Conservation (phyloP, 2,113 vertebrate genomes). For the Mormyrus lacerda region DNA sequence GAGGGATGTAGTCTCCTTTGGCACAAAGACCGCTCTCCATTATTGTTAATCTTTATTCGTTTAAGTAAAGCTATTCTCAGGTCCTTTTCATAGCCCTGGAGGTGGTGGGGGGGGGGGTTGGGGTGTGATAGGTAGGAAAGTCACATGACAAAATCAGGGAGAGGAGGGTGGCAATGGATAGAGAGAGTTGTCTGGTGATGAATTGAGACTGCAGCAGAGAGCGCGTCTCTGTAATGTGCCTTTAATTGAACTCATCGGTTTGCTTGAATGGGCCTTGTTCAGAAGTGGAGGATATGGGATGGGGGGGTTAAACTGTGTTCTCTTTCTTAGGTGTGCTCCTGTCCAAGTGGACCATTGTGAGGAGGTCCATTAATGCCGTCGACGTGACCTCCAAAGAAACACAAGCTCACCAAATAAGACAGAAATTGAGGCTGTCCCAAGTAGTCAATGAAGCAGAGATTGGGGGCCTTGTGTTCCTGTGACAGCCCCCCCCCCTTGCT, state of each 20-base stretch:
- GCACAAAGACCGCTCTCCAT: not conserved
- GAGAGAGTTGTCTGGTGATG: not conserved
- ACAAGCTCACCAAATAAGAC: not conserved
- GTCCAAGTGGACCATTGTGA: not conserved
- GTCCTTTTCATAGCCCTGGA: not conserved
- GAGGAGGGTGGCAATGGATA: not conserved
- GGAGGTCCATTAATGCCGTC: constrained; percentile 18
- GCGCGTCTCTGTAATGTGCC: constrained; percentile 8
- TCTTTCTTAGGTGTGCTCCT: not conserved
- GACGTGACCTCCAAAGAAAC: constrained; percentile 2
- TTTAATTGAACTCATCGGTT: constrained; percentile 24
- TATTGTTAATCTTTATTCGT: not conserved
- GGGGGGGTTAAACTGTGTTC: constrained; percentile 4
- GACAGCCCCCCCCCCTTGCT: not conserved
- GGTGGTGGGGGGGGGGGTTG: not conserved
- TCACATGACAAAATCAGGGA: not conserved
- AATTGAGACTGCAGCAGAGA: constrained; percentile 9
- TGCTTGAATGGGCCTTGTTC: constrained; percentile 23
- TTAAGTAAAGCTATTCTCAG: not conserved
- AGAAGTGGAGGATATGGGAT: not conserved
- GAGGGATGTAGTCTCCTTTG: not conserved
- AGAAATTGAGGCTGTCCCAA: constrained; percentile 7
- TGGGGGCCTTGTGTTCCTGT: constrained; percentile 4
- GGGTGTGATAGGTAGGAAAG: not conserved
- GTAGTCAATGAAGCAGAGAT: not conserved